These are phyloP conservation scores for Macrocentrus cingulum DNA, from an alignment of 1,140 invertebrate genomes.

Conservation along the genomic window DNA sequence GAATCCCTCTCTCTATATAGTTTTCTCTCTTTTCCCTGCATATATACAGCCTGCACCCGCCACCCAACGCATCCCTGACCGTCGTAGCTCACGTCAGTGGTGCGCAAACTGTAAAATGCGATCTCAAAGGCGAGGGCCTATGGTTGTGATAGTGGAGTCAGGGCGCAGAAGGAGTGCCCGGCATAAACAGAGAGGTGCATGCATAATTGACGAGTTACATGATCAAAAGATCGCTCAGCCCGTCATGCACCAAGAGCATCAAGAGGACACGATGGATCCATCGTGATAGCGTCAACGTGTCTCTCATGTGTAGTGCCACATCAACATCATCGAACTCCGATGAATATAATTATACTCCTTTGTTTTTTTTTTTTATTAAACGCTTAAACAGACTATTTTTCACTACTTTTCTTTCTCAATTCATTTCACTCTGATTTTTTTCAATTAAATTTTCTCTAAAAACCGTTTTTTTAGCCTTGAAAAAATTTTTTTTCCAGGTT, in stretches of 20 bases:
- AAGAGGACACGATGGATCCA: not conserved
- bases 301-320: too few species aligned
- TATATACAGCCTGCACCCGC: not conserved
- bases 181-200: conserved; percentile 14
- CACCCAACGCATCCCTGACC: not conserved
- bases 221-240: conserved; percentile 20
- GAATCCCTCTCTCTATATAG: conserved; percentile 27
- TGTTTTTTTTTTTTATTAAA: too few species aligned
- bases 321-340: too few species aligned
- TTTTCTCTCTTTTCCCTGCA: conserved; percentile 20
- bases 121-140: conserved; percentile 17
- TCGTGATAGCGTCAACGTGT: not conserved
- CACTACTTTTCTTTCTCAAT: too few species aligned
- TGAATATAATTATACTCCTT: too few species aligned
- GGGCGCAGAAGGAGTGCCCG: conserved; percentile 1
- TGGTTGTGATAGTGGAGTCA: not conserved
- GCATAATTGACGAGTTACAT: conserved; percentile 26
- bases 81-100: conserved; percentile 18
- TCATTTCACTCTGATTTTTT: too few species aligned
- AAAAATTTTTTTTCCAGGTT: too few species aligned
- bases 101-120: conserved; percentile 23
- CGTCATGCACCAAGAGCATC: conserved; percentile 1
- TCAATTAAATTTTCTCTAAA: too few species aligned
- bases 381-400: too few species aligned
- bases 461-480: too few species aligned